These are phyloP conservation scores for Pteropus alecto DNA, from an alignment of 2,113 vertebrate species.

Conservation along the genomic window DNA sequence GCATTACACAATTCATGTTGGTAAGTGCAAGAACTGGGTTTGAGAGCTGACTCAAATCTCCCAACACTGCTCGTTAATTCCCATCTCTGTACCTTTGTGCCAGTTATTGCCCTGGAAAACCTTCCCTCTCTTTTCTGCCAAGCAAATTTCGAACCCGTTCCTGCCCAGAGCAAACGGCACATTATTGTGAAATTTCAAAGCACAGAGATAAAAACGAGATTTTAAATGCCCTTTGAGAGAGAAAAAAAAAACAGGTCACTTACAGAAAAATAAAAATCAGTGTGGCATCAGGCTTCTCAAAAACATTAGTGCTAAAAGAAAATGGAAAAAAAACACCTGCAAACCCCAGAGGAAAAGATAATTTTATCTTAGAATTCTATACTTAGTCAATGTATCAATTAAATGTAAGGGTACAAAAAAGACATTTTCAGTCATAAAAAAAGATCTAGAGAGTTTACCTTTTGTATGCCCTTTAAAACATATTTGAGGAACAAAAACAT, in stretches of 20 bases:
- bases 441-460: not conserved
- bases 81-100: not conserved
- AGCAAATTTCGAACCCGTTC: not conserved
- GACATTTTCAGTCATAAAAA: not conserved
- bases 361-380: conserved; percentile 2
- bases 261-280: conserved; percentile 6
- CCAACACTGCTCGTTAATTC: not conserved
- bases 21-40: not conserved
- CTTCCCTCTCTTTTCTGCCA: not conserved
- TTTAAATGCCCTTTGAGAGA: not conserved
- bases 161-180: not conserved
- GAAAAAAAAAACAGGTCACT: not conserved
- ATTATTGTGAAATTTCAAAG: conserved; percentile 22
- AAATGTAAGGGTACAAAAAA: not conserved
- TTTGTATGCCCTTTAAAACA: not conserved
- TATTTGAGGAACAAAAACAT: not conserved
- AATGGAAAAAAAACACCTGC: not conserved
- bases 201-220: not conserved
- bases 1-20: not conserved
- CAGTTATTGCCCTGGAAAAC: not conserved
- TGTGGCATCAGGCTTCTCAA: not conserved
- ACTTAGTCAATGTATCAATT: not conserved
- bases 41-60: not conserved
- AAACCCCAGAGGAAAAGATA: conserved; percentile 9
- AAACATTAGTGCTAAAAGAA: not conserved